These are phyloP conservation scores for Hirundichthys speculiger DNA, from an alignment of 2,113 vertebrate genomes.

Conservation along the genomic window DNA sequence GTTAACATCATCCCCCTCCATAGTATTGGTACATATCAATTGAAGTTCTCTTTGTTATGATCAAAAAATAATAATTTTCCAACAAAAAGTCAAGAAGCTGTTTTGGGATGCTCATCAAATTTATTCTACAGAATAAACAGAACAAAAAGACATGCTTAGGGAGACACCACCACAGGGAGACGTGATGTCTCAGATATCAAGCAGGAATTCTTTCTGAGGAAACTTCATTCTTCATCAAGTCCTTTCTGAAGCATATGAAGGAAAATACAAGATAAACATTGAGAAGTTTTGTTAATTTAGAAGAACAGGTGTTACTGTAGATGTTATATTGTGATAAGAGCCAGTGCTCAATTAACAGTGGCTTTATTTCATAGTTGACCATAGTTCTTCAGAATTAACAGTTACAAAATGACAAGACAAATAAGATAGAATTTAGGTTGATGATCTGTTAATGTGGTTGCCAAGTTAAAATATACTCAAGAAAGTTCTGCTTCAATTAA, in stretches of 20 bases:
- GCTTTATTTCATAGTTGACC: too few species aligned
- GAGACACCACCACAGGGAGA: constrained; percentile 26
- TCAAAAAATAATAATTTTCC: too few species aligned
- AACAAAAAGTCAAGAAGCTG: constrained; percentile 18
- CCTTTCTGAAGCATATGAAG: constrained; percentile 66
- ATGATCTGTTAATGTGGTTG: too few species aligned
- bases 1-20: too few species aligned
- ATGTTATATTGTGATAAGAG: not conserved
- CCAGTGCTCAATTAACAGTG: too few species aligned
- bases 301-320: not conserved
- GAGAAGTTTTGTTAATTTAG: constrained; percentile 77
- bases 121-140: constrained; percentile 54
- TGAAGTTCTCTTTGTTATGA: too few species aligned
- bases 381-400: too few species aligned
- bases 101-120: constrained; percentile 34
- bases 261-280: not conserved
- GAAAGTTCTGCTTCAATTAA: too few species aligned
- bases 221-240: constrained; percentile 73
- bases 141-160: constrained; percentile 38
- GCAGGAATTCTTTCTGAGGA: not conserved
- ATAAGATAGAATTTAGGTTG: too few species aligned
- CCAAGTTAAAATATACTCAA: too few species aligned
- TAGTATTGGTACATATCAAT: too few species aligned
- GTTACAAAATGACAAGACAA: too few species aligned
- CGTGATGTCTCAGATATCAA: constrained; percentile 32